Percentiles rank a stretch among this genome's conserved stretches.
phyloP scores from a whole-genome alignment of 1,140 invertebrate species.

The Drosophila lini region DNA sequence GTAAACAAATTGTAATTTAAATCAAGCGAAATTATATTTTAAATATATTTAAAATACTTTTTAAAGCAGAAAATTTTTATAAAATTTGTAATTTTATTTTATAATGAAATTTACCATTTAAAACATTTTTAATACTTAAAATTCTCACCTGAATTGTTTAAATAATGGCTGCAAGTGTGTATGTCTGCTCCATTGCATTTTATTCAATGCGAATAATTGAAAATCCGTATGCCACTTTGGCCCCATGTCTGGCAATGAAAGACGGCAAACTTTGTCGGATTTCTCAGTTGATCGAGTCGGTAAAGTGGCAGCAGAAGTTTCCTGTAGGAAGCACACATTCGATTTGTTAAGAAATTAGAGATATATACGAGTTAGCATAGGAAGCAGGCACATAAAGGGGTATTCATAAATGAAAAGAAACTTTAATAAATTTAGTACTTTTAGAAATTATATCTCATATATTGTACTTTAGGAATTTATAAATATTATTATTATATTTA shows the following conservation, averaged over 20 bases:
- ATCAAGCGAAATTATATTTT: background rate
- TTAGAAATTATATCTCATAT: background rate
- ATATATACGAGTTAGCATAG: background rate
- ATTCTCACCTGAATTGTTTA: background rate
- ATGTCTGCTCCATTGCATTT: conserved; percentile 57
- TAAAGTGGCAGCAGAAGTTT: conserved; percentile 23
- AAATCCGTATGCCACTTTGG: conserved; percentile 28
- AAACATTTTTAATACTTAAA: background rate
- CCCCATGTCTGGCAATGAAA: conserved; percentile 16
- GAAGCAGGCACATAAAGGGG: background rate
- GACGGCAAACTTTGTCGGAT: conserved; percentile 7
- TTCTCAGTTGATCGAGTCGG: conserved; percentile 31
- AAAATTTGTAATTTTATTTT: background rate
- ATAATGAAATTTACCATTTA: background rate
- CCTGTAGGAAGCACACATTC: conserved; percentile 14
- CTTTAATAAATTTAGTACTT: no score
- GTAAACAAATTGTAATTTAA: background rate
- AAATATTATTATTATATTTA: background rate
- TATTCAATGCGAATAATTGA: conserved; percentile 74
- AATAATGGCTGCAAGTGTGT: conserved; percentile 7
- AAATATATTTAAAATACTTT: background rate
- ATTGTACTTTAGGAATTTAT: background rate
- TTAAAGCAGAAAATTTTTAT: fast-evolving
- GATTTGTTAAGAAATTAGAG: conserved; percentile 18
- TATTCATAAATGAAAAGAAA: background rate